Base-by-base conservation (phyloP, 2,888 invertebrate species). In the Troides helena region DNA sequence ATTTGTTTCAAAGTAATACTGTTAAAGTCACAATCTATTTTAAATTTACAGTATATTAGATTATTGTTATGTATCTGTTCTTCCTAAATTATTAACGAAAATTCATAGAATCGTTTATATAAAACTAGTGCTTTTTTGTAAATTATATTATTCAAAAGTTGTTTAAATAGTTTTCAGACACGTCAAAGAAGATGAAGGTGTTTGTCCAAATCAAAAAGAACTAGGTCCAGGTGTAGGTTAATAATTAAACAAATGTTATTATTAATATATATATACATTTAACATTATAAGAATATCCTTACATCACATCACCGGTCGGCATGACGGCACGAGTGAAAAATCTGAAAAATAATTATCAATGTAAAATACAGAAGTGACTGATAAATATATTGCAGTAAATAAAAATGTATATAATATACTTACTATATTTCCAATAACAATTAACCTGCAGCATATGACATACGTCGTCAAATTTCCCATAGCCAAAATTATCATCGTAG, bases 381-480 rank as follows among this genome's bases (percentile, higher is more conserved):
- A 62, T 58, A 17, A 53, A 39, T 60, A 61, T n/a, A 68, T 1
- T 4, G 5, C 18, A n/a, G 7, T n/a, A 53, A n/a, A 53, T 53
- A 53, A n/a, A 53, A 53, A 50, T 14, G 5, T 50, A 50, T 5
- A 50, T 57, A 62, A 71, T 30, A 30, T 62, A 83, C 87, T 84
- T 77, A 88, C 88, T 85, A 63, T 85, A 86, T 70, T 85, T 85
- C 85, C 85, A 88, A 75, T 85, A 87, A 71, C 90, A 90, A 71
- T 90, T 89, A 1, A 87, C 85, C 69, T 84, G 80, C 12, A 89
- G 68, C 85, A 90, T 82, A 68, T 90, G 89, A 66, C 89, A 90
- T 12, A 87, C 67, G 53, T 89, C 85, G 56, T 86, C 84, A 71
- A 90, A 89, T 73, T 78, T 85, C 1, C 83, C 87, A 62, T 82